Conservation (phyloP, 2,797 vertebrate genomes). For the Orestias chungarensis region DNA sequence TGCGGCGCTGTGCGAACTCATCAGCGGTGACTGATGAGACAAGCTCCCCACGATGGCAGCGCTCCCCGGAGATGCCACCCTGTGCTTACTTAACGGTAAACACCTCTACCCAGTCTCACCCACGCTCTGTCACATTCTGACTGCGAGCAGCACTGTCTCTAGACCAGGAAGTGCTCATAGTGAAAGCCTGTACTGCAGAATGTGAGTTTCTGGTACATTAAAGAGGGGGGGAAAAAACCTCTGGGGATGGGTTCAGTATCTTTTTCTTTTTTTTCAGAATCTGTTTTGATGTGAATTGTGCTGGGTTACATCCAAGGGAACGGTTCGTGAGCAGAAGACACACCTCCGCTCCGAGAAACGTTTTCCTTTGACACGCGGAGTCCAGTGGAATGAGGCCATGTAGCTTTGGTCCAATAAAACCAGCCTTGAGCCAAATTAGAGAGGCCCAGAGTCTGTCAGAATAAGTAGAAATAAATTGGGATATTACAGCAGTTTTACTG, state of each 20-base stretch:
- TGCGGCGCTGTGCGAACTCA: slow-evolving; percentile 52
- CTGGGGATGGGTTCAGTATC: background rate
- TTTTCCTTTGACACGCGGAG: slow-evolving; percentile 18
- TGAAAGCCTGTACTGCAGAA: slow-evolving; percentile 27
- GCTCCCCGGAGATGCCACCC: slow-evolving; percentile 64
- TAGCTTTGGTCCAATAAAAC: slow-evolving; percentile 53
- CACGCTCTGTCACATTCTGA: slow-evolving; percentile 41
- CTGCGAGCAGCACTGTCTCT: slow-evolving; percentile 29
- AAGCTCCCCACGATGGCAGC: slow-evolving; percentile 54
- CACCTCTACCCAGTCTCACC: slow-evolving; percentile 54
- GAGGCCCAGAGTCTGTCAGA: slow-evolving; percentile 57
- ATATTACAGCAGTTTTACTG: slow-evolving; percentile 79
- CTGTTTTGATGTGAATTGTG: slow-evolving; percentile 1
- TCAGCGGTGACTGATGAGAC: slow-evolving; percentile 67
- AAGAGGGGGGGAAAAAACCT: slow-evolving; percentile 6
- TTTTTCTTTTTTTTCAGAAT: slow-evolving; percentile 21
- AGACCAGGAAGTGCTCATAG: slow-evolving; percentile 18
- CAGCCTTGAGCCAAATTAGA: slow-evolving; percentile 64
- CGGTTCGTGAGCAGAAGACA: background rate
- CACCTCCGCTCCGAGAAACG: slow-evolving; percentile 17
- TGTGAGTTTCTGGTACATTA: slow-evolving; percentile 12
- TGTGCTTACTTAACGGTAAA: slow-evolving; percentile 60
- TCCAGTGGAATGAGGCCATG: slow-evolving; percentile 37
- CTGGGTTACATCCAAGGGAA: background rate
- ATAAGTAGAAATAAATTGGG: slow-evolving; percentile 71